Base-by-base conservation (phyloP, 2,888 invertebrate species). In the Apotomis capreana region DNA sequence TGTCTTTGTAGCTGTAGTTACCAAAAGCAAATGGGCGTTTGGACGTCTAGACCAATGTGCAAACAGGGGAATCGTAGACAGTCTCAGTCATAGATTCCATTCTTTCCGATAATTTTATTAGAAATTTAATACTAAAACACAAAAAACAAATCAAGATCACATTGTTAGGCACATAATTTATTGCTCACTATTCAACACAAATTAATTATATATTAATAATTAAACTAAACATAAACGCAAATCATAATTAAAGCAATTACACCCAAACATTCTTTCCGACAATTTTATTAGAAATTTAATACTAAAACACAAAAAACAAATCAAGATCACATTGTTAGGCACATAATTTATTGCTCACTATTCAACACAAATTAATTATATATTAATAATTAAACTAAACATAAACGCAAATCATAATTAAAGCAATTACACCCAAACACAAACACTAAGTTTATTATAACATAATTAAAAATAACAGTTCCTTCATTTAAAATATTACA, bases 401-500 rank as follows among this genome's bases (percentile, higher is more conserved):
- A 46, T 68, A 44, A 61, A 62, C 61, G 61, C 46, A 40, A 70
- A 60, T 26, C 52, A 44, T 49, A 40, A 54, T 61, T 68, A 71
- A 67, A 57, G 49, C 71, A 72, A 70, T 64, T 9, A 59, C 59
- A 58, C 64, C 57, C 51, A 69, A 63, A 57, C 57, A 69, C 57
- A 49, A 40, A 37, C 40, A 54, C 51, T 0, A 62, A 61, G 46
- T 12, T 37, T 13, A 15, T 55, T 69, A 62, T 4, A 63, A 55
- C 52, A 57, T 64, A 64, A 55, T 64, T 55, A 64, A 64, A 64
- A 55, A 64, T 64, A 64, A 64, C 64, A 64, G 64, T 64, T 12
- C 3, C 9, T 44, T 64, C 5, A 37, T 37, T 52, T 37, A 36
- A 5, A 61, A 10, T 36, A 9, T 6, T 51, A 61, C 55, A 61